These are phyloP conservation scores for Prunella fulvescens DNA, from an alignment of 2,113 vertebrate genomes.

Conservation along the genomic window DNA sequence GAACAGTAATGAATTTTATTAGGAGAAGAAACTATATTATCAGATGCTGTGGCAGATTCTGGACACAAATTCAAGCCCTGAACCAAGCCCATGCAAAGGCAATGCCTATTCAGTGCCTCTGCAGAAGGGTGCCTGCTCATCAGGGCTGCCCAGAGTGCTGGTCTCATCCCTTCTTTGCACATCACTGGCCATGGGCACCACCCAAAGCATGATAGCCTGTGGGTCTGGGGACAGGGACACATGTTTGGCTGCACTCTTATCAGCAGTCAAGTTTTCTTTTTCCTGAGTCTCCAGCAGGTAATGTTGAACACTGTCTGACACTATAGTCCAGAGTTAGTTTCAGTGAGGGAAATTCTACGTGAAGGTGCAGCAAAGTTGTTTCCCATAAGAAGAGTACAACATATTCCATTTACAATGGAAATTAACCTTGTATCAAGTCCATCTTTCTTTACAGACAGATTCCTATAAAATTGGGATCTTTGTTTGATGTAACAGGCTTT, in stretches of 20 bases:
- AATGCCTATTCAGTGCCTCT: neutral
- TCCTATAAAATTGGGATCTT: neutral
- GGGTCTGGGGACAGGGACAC: neutral
- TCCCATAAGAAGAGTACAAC: neutral
- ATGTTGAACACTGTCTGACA: no score
- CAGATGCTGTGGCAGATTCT: neutral
- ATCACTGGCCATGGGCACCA: neutral
- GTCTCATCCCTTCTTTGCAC: neutral
- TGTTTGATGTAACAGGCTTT: neutral
- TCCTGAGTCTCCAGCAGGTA: neutral
- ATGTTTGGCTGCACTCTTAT: neutral
- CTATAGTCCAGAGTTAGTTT: neutral
- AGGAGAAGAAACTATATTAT: neutral
- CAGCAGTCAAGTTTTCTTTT: neutral
- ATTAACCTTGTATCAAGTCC: neutral
- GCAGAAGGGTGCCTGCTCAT: accelerated
- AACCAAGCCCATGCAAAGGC: neutral
- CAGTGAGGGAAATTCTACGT: neutral
- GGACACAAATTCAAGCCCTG: neutral
- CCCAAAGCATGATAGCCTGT: accelerated
- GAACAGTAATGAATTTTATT: neutral
- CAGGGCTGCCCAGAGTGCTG: neutral
- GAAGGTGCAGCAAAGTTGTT: neutral
- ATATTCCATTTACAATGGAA: neutral
- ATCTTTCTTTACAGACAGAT: neutral